Evolutionary conservation across 2,797 vertebrate species (phyloP).

Genomic region (Pseudochromis fuscus): DNA sequence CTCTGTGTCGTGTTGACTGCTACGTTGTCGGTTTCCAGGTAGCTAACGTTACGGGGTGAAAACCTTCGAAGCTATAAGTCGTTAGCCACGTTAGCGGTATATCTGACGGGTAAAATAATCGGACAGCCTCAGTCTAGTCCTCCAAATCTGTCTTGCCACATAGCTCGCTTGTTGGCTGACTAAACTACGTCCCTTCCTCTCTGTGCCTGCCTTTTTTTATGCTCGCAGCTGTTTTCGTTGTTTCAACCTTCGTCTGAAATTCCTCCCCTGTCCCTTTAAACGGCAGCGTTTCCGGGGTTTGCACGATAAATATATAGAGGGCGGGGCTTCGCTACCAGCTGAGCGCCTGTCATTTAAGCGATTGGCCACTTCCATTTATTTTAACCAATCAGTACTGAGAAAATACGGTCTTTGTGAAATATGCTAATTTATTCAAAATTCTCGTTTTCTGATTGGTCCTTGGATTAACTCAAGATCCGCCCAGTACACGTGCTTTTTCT

Average conservation of each 20-base stretch:
- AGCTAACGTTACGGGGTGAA: slow-evolving; percentile 34
- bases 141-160: slow-evolving; percentile 61
- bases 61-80: slow-evolving; percentile 39
- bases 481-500: slow-evolving; percentile 87
- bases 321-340: slow-evolving; percentile 78
- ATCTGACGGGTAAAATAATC: slow-evolving; percentile 5
- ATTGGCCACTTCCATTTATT: slow-evolving; percentile 70
- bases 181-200: slow-evolving; percentile 69
- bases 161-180: slow-evolving; percentile 50
- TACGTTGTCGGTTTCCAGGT: slow-evolving; percentile 65
- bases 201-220: slow-evolving; percentile 44
- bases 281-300: slow-evolving; percentile 83
- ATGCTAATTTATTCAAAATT: slow-evolving; percentile 69
- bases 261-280: slow-evolving; percentile 84
- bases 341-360: slow-evolving; percentile 80
- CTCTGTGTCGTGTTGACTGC: slow-evolving; percentile 51
- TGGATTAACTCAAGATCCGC: slow-evolving; percentile 62
- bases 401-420: slow-evolving; percentile 36
- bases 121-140: slow-evolving; percentile 31
- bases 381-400: slow-evolving; percentile 61
- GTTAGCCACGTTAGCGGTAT: slow-evolving; percentile 13
- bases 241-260: slow-evolving; percentile 75
- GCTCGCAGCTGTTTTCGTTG: slow-evolving; percentile 81
- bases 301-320: slow-evolving; percentile 45
- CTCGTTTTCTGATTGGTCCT: slow-evolving; percentile 65